phyloP scores from a whole-genome alignment of 1,140 invertebrate species.

The Subanguina moxae region DNA sequence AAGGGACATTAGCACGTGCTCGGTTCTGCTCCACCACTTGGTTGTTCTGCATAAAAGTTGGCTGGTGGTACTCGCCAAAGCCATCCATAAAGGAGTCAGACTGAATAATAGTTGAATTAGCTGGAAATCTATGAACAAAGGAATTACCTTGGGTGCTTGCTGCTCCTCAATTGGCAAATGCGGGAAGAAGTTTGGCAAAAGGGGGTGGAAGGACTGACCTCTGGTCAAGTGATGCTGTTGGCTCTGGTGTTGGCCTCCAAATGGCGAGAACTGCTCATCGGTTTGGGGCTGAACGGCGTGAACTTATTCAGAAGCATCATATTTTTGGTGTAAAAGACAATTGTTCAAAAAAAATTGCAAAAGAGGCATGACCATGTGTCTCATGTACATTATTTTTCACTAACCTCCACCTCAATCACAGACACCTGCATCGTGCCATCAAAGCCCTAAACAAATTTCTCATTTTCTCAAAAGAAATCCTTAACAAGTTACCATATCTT shows the following conservation, averaged over 20 bases:
- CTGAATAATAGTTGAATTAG: background rate
- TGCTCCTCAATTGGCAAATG: background rate
- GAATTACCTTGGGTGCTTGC: background rate
- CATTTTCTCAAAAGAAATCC: background rate
- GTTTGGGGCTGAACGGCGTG: background rate
- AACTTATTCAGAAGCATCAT: too few relatives aligned
- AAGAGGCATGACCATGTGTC: too few relatives aligned
- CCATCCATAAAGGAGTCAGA: slow-evolving; percentile 41
- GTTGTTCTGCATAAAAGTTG: slow-evolving; percentile 32
- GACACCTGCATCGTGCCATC: slow-evolving; percentile 59
- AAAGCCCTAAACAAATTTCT: slow-evolving; percentile 29
- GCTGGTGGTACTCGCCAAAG: slow-evolving; percentile 43
- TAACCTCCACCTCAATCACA: background rate
- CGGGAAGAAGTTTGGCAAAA: background rate
- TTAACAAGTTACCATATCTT: slow-evolving; percentile 39
- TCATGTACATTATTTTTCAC: too few relatives aligned
- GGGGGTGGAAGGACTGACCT: background rate
- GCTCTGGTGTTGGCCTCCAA: background rate
- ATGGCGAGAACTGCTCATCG: slow-evolving; percentile 4
- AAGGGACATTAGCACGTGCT: slow-evolving; percentile 27
- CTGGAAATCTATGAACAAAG: background rate
- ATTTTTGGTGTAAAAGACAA: too few relatives aligned
- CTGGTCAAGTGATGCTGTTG: background rate
- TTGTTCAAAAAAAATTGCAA: too few relatives aligned
- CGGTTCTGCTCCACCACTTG: slow-evolving; percentile 22